Evolutionary conservation across 2,113 vertebrate genomes (phyloP), one percentile per base, ranked within the genome.

Genomic region (Leiothrix lutea): DNA sequence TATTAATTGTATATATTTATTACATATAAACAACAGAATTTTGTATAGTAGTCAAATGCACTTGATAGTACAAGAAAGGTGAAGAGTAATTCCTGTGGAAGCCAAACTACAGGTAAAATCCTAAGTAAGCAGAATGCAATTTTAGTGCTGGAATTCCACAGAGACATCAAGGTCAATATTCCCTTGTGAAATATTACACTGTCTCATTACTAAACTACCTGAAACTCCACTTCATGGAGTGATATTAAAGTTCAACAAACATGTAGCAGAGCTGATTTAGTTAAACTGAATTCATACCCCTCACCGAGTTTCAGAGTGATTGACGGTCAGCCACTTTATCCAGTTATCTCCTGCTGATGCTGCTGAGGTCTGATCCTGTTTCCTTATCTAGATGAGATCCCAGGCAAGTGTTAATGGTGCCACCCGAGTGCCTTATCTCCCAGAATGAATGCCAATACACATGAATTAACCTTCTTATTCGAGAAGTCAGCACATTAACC

Each of bases 291-390:
- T 54, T 73, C 2, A 53, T 31, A 26, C 14, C 2, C 14, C 22
- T 45, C 38, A 15, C 8, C 0, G 3, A 57, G 9, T 57, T 92
- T 80, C 42, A 33, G 42, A 58, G 3, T 73, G 36, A 48, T 29
- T 47, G 10, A 36, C 10, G 0, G 44, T 62, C 20, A 23, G 23
- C 40, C 0, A 0, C 33, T 67, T 45, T 45, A 47, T 42, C n/a
- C 50, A n/a, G 31, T 74, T 53, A 45, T 72, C n/a, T 95, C 29
- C 50, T 33, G 6, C 28, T 22, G 22, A 6, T 85, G n/a, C 17
- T 78, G 23, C 29, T 75, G 54, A 84, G 31, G 28, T 64, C n/a
- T 79, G 56, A 79, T 80, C 60, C 58, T 81, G 21, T 42, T 72
- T 87, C 0, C 1, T 58, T 92, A 50, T 56, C 75, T 44, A 74